Evolutionary conservation across 2,888 invertebrate genomes (phyloP).

Genomic region (Drosophila fulvimacula): DNA sequence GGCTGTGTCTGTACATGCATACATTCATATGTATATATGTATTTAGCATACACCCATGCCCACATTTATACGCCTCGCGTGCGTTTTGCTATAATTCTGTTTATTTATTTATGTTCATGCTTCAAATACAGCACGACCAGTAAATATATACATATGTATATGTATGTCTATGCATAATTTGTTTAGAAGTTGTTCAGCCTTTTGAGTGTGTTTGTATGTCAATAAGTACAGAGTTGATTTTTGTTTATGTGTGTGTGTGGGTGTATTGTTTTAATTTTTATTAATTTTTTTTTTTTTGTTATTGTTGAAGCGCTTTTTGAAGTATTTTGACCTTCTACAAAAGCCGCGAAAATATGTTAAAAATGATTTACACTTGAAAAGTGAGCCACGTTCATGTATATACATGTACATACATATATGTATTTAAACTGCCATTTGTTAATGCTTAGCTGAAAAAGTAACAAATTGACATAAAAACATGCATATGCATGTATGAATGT

Average conservation of each 20-base stretch:
- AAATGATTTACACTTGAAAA: conserved; percentile 65
- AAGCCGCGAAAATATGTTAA: conserved; percentile 62
- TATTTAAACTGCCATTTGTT: conserved; percentile 31
- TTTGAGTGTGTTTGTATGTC: conserved; percentile 8
- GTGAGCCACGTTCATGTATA: conserved; percentile 35
- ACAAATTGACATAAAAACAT: conserved; percentile 27
- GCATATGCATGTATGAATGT: background rate
- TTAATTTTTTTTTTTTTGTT: conserved; percentile 20
- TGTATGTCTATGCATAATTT: conserved; percentile 27
- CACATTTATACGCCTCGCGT: conserved; percentile 32
- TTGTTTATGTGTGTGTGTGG: conserved; percentile 38
- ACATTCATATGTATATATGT: background rate
- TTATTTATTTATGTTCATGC: conserved; percentile 55
- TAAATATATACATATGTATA: conserved; percentile 9
- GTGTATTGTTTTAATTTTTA: conserved; percentile 40
- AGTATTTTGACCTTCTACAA: conserved; percentile 67
- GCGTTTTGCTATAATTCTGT: conserved; percentile 44
- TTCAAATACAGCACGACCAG: conserved; percentile 27
- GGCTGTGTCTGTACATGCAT: conserved; percentile 34
- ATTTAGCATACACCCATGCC: conserved; percentile 9
- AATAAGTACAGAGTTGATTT: conserved; percentile 2
- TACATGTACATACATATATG: background rate
- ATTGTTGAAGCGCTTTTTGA: conserved; percentile 34
- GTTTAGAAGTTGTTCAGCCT: conserved; percentile 26
- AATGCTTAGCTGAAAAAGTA: conserved; percentile 32